Conservation (phyloP, 2,797 vertebrate genomes). For the Clarias pachynema region DNA sequence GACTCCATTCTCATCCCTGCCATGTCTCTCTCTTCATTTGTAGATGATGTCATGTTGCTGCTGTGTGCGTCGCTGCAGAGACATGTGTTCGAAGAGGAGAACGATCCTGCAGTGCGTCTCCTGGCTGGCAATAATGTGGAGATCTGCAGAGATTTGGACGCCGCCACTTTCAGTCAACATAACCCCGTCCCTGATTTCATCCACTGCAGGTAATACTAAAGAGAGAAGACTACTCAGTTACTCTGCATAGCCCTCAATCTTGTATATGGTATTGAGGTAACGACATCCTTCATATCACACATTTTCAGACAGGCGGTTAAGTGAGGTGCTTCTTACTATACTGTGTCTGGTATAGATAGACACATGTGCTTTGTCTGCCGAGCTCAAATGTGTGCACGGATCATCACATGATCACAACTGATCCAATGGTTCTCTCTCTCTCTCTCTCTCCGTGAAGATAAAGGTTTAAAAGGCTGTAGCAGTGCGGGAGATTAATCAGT, state of each 20-base stretch:
- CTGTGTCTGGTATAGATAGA: no score
- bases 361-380: no score
- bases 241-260: background rate
- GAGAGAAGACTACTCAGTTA: slow-evolving; percentile 7
- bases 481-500: no score
- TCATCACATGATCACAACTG: no score
- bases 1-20: background rate
- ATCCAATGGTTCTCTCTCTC: no score
- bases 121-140: slow-evolving; percentile 90
- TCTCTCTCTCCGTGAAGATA: no score
- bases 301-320: background rate
- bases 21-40: background rate
- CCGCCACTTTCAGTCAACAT: slow-evolving; percentile 83
- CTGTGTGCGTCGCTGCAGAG: slow-evolving; percentile 89
- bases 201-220: slow-evolving; percentile 81
- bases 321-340: background rate
- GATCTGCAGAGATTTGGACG: slow-evolving; percentile 84
- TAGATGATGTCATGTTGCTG: slow-evolving; percentile 92
- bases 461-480: no score
- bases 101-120: slow-evolving; percentile 77
- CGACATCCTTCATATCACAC: background rate
- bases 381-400: no score
- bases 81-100: slow-evolving; percentile 91
- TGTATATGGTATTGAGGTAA: background rate
- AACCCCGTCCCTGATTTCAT: slow-evolving; percentile 91